A percentile compares a stretch with the other conserved stretches of the same genome.
phyloP scores from a whole-genome alignment of 2,888 invertebrate species.

The Julus scandinavius region DNA sequence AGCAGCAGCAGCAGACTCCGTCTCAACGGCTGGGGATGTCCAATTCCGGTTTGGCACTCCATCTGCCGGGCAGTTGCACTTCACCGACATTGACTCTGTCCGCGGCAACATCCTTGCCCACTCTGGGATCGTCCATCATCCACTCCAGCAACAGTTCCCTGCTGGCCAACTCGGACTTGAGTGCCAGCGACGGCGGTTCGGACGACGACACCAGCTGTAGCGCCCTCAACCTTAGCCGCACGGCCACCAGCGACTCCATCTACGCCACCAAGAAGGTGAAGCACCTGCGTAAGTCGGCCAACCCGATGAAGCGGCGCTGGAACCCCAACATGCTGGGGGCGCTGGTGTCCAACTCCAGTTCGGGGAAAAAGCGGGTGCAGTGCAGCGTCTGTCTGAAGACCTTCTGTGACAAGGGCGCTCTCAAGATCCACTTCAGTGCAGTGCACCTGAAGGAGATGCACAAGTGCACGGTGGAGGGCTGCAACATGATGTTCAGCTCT shows the following conservation, averaged over 20 bases:
- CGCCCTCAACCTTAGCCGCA: conserved; percentile 74
- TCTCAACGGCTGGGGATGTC: conserved; percentile 55
- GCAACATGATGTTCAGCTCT: conserved; percentile 99
- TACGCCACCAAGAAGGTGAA: conserved; percentile 63
- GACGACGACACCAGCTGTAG: conserved; percentile 71
- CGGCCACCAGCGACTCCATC: conserved; percentile 59
- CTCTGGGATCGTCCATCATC: conserved; percentile 60
- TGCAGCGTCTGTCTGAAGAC: conserved; percentile 99
- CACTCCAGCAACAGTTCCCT: conserved; percentile 58
- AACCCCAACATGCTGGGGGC: conserved; percentile 73
- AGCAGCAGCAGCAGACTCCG: conserved; percentile 54
- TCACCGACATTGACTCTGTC: conserved; percentile 60
- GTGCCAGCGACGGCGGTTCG: conserved; percentile 65
- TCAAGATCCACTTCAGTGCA: conserved; percentile 99
- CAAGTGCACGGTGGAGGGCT: conserved; percentile 97
- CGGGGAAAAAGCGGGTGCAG: conserved; percentile 89
- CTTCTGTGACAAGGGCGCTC: conserved; percentile 99
- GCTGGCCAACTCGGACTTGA: conserved; percentile 62
- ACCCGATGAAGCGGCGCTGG: conserved; percentile 68
- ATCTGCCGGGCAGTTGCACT: conserved; percentile 57
- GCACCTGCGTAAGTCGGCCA: conserved; percentile 66
- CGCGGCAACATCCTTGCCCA: conserved; percentile 60
- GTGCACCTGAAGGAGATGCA: conserved; percentile 99
- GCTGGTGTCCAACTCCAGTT: conserved; percentile 79
- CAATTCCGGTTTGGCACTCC: conserved; percentile 64